Percentiles rank a stretch among this genome's conserved stretches.
Evolutionary conservation across 2,797 vertebrate species (phyloP).

Genomic region (Phataginus tricuspis): DNA sequence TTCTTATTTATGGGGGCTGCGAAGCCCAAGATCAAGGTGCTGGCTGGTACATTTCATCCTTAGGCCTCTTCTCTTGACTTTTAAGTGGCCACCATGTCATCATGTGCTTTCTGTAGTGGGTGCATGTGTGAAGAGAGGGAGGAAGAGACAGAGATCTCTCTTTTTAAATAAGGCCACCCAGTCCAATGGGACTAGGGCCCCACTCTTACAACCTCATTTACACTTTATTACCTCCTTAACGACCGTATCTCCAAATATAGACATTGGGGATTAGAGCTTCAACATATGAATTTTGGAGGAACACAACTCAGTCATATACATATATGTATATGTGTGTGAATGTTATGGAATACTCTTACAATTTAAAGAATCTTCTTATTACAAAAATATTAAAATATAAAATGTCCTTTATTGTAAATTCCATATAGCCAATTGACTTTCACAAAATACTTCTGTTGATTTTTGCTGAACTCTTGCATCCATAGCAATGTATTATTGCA

Average conservation of each 20-base stretch:
- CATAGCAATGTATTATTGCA: not conserved
- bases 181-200: not conserved
- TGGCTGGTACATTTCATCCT: not conserved
- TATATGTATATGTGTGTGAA: not conserved
- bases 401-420: not conserved
- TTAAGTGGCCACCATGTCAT: not conserved
- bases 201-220: not conserved
- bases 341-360: not conserved
- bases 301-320: not conserved
- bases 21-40: not conserved
- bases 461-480: not conserved
- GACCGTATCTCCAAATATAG: not conserved
- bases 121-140: not conserved
- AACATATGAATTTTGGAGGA: not conserved
- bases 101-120: not conserved
- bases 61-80: not conserved
- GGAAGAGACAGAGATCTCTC: not conserved
- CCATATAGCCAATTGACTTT: not conserved
- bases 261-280: not conserved
- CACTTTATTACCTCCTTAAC: not conserved
- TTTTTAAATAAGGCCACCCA: not conserved
- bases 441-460: not conserved
- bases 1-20: not conserved
- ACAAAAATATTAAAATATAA: not conserved
- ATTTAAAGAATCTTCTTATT: not conserved